phyloP scores from a whole-genome alignment of 2,888 invertebrate genomes.

The Acronicta psi region DNA sequence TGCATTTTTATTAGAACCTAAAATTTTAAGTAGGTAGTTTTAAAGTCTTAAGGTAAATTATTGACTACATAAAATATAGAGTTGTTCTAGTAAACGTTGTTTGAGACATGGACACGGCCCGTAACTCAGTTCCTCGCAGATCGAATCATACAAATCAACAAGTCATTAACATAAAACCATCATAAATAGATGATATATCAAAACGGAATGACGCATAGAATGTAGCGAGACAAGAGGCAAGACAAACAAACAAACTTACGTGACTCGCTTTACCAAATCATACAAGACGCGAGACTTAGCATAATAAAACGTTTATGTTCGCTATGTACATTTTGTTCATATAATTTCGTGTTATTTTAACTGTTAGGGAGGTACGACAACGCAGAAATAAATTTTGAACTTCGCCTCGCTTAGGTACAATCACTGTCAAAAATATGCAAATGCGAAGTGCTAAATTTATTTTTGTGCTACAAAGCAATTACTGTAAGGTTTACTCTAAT shows the following conservation, averaged over 20 bases:
- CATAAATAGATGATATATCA: slow-evolving; percentile 78
- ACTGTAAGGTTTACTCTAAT: slow-evolving; percentile 83
- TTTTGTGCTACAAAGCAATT: slow-evolving; percentile 55
- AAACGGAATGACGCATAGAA: slow-evolving; percentile 71
- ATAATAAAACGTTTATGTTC: slow-evolving; percentile 72
- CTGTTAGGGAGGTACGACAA: slow-evolving; percentile 40
- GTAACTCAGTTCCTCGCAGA: slow-evolving; percentile 75
- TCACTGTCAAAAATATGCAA: slow-evolving; percentile 18
- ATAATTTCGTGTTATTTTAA: slow-evolving; percentile 70
- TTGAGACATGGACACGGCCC: slow-evolving; percentile 26
- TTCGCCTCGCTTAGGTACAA: slow-evolving; percentile 50
- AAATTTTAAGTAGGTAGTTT: neutral
- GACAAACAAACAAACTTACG: slow-evolving; percentile 81
- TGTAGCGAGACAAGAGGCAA: slow-evolving; percentile 73
- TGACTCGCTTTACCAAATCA: slow-evolving; percentile 88
- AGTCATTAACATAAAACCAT: slow-evolving; percentile 75
- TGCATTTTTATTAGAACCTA: slow-evolving; percentile 13
- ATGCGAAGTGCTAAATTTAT: slow-evolving; percentile 41
- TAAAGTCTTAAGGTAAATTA: neutral
- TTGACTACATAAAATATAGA: slow-evolving; percentile 25
- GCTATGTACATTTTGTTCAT: slow-evolving; percentile 72
- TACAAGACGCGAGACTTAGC: slow-evolving; percentile 83
- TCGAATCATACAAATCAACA: slow-evolving; percentile 69
- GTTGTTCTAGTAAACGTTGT: slow-evolving; percentile 31
- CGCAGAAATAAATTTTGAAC: slow-evolving; percentile 55